Evolutionary conservation across 2,113 vertebrate species (phyloP).

Genomic region (Donacobius atricapilla): DNA sequence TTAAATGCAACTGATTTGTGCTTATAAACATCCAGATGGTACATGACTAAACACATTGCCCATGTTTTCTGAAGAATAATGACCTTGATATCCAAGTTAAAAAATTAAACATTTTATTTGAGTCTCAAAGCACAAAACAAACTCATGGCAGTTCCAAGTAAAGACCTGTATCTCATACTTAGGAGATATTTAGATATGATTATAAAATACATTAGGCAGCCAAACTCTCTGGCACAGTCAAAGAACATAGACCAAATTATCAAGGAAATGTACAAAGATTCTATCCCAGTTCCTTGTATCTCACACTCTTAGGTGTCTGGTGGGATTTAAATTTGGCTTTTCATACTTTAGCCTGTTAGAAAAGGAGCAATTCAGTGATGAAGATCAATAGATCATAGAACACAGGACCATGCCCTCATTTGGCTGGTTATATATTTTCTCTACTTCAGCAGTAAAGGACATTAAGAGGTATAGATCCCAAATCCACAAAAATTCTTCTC

Average conservation of each 20-base stretch:
- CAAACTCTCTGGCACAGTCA: background rate
- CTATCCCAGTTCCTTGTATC: background rate
- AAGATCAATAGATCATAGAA: background rate
- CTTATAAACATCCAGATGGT: slow-evolving; percentile 68
- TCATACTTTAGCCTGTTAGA: background rate
- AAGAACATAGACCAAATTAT: background rate
- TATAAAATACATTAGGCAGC: background rate
- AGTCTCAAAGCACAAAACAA: slow-evolving; percentile 31
- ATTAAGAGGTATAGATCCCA: background rate
- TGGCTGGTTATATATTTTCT: background rate
- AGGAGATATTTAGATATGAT: background rate
- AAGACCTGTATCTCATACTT: background rate
- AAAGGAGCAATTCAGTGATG: background rate
- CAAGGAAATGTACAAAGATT: background rate
- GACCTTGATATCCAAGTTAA: slow-evolving; percentile 60
- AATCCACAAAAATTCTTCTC: background rate
- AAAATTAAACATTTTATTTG: slow-evolving; percentile 58
- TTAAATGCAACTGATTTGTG: slow-evolving; percentile 52
- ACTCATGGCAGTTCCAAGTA: background rate
- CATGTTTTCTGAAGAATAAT: slow-evolving; percentile 65
- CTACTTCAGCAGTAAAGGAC: background rate
- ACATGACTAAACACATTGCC: slow-evolving; percentile 66
- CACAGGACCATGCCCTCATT: background rate
- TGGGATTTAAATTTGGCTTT: background rate
- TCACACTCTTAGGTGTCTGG: background rate